Evolutionary conservation across 2,113 vertebrate species (phyloP), one percentile per base, ranked within the genome.

Genomic region (Ciconia stormi): DNA sequence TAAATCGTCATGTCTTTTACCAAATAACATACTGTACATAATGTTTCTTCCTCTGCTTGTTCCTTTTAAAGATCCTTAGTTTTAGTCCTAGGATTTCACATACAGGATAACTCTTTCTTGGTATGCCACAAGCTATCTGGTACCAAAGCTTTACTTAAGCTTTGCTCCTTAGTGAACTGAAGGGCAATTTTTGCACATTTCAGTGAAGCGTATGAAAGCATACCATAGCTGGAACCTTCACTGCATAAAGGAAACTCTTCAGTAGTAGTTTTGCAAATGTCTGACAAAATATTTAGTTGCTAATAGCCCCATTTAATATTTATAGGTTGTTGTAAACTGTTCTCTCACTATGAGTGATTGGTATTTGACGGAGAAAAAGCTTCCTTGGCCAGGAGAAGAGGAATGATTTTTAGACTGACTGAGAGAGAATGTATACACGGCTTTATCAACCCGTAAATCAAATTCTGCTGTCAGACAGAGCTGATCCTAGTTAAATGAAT

Each of bases 51-150:
- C n/a, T 62, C 55, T 69, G 34, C 4, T 73, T 59, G 23, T 19
- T 65, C 59, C 22, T 66, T 49, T 46, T 32, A 62, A 71, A 52
- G 30, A 19, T 61, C 36, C 25, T 59, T 79, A 3, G 18, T 32
- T 82, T 46, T 53, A 67, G 10, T 67, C n/a, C 22, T 49, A 21
- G 55, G 42, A 49, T 85, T 74, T 84, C 52, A 47, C 16, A 11
- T 38, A 27, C 3, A 23, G 61, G 56, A 7, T 72, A 65, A 42
- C 47, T 44, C 46, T n/a, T n/a, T 58, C 25, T 67, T 0, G 0
- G 12, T 69, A 7, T 34, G 65, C 34, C 26, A 40, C 13, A 42
- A 19, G 14, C 18, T 66, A 32, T 25, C 50, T 82, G 55, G 14
- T 63, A 73, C 67, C 46, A 71, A 52, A 65, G 40, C 52, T 63